phyloP scores from a whole-genome alignment of 2,113 vertebrate genomes.

The Nycticorax nycticorax region DNA sequence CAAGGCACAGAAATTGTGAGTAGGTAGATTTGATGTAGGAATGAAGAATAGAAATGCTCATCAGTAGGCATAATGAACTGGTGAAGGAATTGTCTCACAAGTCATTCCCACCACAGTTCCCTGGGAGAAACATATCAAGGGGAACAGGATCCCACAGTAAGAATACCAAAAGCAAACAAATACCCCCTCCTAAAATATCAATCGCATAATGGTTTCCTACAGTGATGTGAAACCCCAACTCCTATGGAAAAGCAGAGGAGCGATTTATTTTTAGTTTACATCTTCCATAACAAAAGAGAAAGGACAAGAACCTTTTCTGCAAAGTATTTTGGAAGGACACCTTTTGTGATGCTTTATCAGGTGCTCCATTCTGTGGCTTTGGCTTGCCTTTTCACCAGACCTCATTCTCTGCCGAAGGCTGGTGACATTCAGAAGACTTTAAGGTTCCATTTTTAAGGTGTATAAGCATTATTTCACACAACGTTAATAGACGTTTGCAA shows the following conservation, averaged over 20 bases:
- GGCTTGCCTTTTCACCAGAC: not conserved
- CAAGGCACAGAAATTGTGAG: not conserved
- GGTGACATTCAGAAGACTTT: not conserved
- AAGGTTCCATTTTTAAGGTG: not conserved
- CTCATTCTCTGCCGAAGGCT: not conserved
- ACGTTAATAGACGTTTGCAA: not conserved
- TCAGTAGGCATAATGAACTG: not conserved
- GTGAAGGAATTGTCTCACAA: not conserved
- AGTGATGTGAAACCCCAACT: not conserved
- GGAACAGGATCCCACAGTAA: not conserved
- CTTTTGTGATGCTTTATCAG: not conserved
- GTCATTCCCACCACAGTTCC: not conserved
- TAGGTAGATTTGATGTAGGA: not conserved
- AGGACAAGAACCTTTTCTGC: not conserved
- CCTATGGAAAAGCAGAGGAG: not conserved
- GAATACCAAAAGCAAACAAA: not conserved
- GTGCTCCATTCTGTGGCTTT: not conserved
- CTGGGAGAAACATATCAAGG: not conserved
- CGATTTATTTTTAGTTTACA: not conserved
- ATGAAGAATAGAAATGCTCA: not conserved
- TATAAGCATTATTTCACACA: not conserved
- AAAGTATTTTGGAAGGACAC: not conserved
- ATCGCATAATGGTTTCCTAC: rapidly evolving
- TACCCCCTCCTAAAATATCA: not conserved
- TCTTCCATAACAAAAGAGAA: not conserved